Percentiles rank a stretch among this genome's conserved stretches.
Evolutionary conservation across 2,888 invertebrate species (phyloP).

Genomic region (Drosophila subsilvestris): DNA sequence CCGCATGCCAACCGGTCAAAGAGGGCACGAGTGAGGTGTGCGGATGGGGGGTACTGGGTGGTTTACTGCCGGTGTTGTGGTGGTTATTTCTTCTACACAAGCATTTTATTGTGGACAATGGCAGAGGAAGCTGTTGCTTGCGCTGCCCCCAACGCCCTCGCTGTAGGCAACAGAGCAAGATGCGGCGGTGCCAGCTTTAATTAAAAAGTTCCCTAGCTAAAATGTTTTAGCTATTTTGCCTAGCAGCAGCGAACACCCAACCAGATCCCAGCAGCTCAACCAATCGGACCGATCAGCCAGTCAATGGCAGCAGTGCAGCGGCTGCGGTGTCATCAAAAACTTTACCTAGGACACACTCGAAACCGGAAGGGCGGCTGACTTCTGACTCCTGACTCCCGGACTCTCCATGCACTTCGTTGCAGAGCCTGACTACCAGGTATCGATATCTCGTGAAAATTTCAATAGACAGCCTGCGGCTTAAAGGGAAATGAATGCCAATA

Average conservation of each 20-base stretch:
- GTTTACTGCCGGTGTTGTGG: conserved; percentile 18
- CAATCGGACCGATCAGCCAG: too few relatives aligned
- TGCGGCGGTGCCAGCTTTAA: too few relatives aligned
- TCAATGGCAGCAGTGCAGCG: conserved; percentile 15
- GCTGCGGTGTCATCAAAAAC: conserved; percentile 44
- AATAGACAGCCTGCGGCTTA: conserved; percentile 59
- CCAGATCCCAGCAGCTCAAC: too few relatives aligned
- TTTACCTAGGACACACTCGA: conserved; percentile 43
- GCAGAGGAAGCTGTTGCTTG: too few relatives aligned
- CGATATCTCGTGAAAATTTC: conserved; percentile 59
- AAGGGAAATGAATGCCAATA: background rate
- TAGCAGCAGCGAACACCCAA: too few relatives aligned
- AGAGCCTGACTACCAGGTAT: conserved; percentile 20
- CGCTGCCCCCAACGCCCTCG: too few relatives aligned
- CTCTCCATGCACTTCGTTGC: conserved; percentile 53
- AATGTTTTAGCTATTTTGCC: too few relatives aligned
- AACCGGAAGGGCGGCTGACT: background rate
- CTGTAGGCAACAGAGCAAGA: too few relatives aligned
- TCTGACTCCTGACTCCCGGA: background rate
- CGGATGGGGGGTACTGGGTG: too few relatives aligned
- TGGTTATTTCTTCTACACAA: background rate
- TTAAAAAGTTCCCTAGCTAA: too few relatives aligned
- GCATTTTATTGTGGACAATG: too few relatives aligned
- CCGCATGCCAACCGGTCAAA: background rate
- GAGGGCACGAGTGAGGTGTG: conserved; percentile 3